Evolutionary conservation across 2,888 invertebrate genomes (phyloP).

Genomic region (Apeira syringaria): DNA sequence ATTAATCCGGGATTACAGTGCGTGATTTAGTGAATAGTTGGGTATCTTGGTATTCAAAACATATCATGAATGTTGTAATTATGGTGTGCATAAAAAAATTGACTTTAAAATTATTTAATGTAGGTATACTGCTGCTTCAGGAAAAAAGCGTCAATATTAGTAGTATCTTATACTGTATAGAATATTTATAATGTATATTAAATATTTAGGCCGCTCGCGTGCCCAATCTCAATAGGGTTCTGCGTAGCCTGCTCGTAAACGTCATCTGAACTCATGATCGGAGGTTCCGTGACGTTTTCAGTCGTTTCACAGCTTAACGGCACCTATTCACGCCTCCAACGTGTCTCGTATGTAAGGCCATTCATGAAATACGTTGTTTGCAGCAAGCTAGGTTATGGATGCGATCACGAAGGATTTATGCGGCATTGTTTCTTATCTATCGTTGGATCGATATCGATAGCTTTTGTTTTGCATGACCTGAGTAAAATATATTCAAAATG

Average conservation of each 20-base stretch:
- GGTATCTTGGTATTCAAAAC: no score
- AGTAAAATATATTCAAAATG: background rate
- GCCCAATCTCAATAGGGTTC: conserved; percentile 41
- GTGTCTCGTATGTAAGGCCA: conserved; percentile 16
- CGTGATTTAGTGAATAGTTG: no score
- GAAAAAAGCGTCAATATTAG: no score
- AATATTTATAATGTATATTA: conserved; percentile 14
- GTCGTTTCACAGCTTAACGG: conserved; percentile 36
- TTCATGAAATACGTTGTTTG: conserved; percentile 15
- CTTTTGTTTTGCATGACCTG: background rate
- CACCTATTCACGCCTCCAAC: conserved; percentile 35
- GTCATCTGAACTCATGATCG: conserved; percentile 48
- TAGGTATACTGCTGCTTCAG: no score
- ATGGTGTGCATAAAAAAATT: no score
- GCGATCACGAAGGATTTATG: conserved; percentile 1
- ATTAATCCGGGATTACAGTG: no score
- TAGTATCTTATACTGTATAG: no score
- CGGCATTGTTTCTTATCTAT: background rate
- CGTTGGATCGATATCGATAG: background rate
- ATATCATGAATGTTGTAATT: no score
- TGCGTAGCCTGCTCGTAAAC: conserved; percentile 35
- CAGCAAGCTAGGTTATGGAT: conserved; percentile 5
- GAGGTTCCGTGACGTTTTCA: conserved; percentile 32
- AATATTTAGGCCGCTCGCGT: conserved; percentile 41
- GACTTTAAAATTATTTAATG: no score